phyloP scores from a whole-genome alignment of 2,797 vertebrate species.

The Dermochelys coriacea region DNA sequence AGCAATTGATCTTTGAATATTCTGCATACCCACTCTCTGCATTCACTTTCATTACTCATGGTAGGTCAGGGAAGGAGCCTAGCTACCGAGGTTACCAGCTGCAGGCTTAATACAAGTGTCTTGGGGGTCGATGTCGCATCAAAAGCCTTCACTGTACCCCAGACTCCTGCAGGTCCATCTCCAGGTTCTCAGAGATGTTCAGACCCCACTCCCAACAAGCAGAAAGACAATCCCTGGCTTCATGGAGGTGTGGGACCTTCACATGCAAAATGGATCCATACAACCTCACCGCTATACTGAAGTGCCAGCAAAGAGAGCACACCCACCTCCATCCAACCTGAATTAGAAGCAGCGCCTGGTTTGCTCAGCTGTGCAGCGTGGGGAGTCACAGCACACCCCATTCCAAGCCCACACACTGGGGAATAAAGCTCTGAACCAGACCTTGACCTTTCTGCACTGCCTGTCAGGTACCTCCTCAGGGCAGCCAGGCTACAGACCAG shows the following conservation, averaged over 20 bases:
- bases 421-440: background rate
- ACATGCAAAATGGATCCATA: no score
- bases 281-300: fast-evolving
- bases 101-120: background rate
- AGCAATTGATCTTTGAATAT: background rate
- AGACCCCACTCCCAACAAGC: background rate
- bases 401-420: no score
- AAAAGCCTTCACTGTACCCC: background rate
- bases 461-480: background rate
- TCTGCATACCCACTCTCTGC: background rate
- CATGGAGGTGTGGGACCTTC: fast-evolving
- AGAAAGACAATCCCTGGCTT: fast-evolving
- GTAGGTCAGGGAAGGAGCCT: background rate
- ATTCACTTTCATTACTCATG: no score
- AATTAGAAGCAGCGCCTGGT: background rate
- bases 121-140: background rate
- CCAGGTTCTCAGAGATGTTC: background rate
- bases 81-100: background rate
- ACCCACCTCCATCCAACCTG: background rate
- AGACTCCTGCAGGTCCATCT: background rate
- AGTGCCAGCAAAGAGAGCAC: fast-evolving
- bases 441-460: background rate
- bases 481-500: no score
- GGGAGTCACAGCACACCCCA: no score
- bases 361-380: background rate